Conservation (phyloP, 2,113 vertebrate species). For the Diphyllodes magnificus region DNA sequence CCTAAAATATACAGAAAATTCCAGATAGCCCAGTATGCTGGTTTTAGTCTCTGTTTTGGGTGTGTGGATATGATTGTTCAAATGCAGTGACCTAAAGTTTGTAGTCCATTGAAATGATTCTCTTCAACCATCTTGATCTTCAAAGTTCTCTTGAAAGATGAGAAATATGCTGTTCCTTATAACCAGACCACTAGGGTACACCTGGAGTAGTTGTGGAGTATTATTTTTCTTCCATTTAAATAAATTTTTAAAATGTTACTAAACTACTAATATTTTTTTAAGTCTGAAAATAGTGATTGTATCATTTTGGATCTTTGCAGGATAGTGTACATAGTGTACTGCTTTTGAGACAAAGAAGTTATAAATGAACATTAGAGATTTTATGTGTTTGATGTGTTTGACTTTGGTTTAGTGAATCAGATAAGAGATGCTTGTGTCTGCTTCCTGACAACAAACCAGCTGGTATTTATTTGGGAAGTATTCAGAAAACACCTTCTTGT, state of each 20-base stretch:
- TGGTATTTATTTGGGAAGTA: slow-evolving; percentile 68
- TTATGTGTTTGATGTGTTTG: slow-evolving; percentile 39
- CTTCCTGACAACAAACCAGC: slow-evolving; percentile 63
- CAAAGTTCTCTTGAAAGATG: neutral
- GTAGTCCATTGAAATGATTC: neutral
- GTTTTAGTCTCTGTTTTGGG: neutral
- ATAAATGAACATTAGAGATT: slow-evolving; percentile 16
- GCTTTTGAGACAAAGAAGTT: slow-evolving; percentile 18
- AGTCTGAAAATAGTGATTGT: neutral
- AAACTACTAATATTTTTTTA: neutral
- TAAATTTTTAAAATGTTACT: neutral
- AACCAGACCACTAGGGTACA: neutral
- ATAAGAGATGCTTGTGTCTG: slow-evolving; percentile 35
- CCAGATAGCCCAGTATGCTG: neutral
- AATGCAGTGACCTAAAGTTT: neutral
- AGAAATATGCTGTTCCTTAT: neutral
- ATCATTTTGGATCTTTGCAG: slow-evolving; percentile 6
- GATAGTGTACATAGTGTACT: neutral
- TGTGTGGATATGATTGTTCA: neutral
- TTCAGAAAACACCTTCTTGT: slow-evolving; percentile 55
- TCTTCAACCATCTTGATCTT: neutral
- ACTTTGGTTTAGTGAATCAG: slow-evolving; percentile 37
- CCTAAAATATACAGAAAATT: neutral
- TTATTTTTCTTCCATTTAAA: neutral
- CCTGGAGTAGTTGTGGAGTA: neutral